These are phyloP conservation scores for Desoria tigrina DNA, from an alignment of 2,888 invertebrate species.

Conservation along the genomic window DNA sequence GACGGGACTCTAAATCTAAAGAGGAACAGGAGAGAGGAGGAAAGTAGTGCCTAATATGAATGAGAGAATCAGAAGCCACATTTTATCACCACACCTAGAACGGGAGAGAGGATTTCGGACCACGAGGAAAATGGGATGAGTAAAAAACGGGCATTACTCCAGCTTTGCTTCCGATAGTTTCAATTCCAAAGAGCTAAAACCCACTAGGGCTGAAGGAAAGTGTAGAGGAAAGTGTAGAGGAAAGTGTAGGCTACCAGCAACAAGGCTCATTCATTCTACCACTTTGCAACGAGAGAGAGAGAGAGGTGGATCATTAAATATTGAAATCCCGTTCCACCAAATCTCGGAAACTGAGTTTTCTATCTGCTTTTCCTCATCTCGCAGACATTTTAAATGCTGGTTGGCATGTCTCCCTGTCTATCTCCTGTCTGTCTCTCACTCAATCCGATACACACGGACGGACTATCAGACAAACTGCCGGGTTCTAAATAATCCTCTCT, in stretches of 20 bases:
- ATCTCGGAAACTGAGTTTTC: slow-evolving; percentile 5
- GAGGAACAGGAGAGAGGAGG: no score
- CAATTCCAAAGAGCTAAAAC: no score
- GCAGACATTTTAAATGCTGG: not conserved
- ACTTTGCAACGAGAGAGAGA: not conserved
- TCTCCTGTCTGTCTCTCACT: slow-evolving; percentile 1
- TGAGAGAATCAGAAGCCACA: no score
- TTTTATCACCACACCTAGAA: no score
- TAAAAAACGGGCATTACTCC: no score
- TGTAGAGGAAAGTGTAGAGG: no score
- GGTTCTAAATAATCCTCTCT: not conserved
- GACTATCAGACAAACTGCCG: not conserved
- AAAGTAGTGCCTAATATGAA: no score
- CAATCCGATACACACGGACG: not conserved
- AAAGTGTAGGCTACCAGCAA: not conserved
- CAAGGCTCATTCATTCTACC: not conserved
- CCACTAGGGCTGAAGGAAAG: no score
- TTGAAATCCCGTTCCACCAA: slow-evolving; percentile 28
- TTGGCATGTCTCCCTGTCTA: not conserved
- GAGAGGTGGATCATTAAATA: slow-evolving; percentile 22
- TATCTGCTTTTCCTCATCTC: slow-evolving; percentile 14
- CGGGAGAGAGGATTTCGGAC: no score
- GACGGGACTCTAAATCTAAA: no score
- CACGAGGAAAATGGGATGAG: no score
- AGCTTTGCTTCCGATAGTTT: no score